A percentile compares a stretch with the other conserved stretches of the same genome.
Conservation (phyloP, 1,140 invertebrate species). For the Holotrichia oblita region DNA sequence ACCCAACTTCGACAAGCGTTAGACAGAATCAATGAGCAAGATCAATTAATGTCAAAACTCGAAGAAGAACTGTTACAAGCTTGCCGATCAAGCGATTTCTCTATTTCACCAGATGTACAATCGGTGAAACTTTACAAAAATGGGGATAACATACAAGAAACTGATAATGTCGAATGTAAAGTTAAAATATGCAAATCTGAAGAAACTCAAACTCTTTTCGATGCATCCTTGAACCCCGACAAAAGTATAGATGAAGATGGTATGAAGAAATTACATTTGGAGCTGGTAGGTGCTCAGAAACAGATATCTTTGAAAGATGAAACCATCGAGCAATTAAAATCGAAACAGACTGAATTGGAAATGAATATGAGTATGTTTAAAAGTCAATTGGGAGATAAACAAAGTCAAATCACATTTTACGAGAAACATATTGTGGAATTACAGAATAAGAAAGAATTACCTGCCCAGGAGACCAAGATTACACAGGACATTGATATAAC, state of each 20-base stretch:
- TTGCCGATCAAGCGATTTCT: constrained; percentile 45
- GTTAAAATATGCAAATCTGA: constrained; percentile 45
- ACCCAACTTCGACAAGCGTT: constrained; percentile 54
- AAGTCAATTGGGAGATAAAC: constrained; percentile 56
- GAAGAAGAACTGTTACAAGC: constrained; percentile 57
- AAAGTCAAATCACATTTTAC: constrained; percentile 57
- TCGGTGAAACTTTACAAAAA: neutral
- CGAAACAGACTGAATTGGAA: constrained; percentile 50
- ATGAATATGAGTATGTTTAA: constrained; percentile 53
- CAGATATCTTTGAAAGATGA: constrained; percentile 45
- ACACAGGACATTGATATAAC: neutral
- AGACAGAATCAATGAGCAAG: constrained; percentile 53
- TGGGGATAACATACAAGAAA: neutral
- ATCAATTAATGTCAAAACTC: constrained; percentile 55
- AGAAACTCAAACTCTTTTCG: constrained; percentile 46
- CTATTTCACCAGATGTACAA: neutral
- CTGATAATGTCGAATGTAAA: neutral
- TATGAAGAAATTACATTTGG: constrained; percentile 36
- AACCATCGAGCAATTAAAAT: constrained; percentile 48
- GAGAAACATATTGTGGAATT: constrained; percentile 56
- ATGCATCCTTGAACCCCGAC: neutral
- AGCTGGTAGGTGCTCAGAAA: constrained; percentile 44
- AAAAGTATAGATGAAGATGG: constrained; percentile 6
- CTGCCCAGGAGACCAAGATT: constrained; percentile 18
- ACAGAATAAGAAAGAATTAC: constrained; percentile 48